Evolutionary conservation across 2,888 invertebrate genomes (phyloP).

Genomic region (Hartigia nigra): DNA sequence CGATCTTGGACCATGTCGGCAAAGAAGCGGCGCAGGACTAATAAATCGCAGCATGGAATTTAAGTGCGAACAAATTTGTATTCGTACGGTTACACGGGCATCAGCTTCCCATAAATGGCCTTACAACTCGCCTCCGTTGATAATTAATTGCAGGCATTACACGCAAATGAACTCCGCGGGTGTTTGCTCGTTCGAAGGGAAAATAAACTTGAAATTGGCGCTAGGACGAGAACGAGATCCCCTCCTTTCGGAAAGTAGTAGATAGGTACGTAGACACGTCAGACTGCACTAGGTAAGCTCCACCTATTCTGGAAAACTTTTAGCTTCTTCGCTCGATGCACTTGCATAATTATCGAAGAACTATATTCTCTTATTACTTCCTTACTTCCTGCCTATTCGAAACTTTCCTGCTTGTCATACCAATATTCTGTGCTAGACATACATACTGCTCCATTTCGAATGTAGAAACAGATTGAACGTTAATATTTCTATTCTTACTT

Average conservation of each 20-base stretch:
- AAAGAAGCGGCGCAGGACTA: slow-evolving; percentile 7
- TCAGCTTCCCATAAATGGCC: slow-evolving; percentile 60
- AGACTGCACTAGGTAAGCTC: background rate
- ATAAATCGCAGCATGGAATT: slow-evolving; percentile 57
- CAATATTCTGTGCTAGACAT: background rate
- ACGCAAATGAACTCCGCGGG: slow-evolving; percentile 49
- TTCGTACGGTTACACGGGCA: slow-evolving; percentile 59
- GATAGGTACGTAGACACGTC: background rate
- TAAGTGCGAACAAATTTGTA: slow-evolving; percentile 65
- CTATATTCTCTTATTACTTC: background rate
- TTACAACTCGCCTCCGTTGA: slow-evolving; percentile 49
- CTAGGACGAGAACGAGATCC: background rate
- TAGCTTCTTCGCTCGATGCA: background rate
- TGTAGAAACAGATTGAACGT: background rate
- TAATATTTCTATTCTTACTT: background rate
- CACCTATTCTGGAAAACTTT: background rate
- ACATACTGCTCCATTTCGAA: background rate
- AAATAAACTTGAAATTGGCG: slow-evolving; percentile 17
- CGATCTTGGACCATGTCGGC: background rate
- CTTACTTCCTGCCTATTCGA: background rate
- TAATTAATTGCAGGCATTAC: slow-evolving; percentile 59
- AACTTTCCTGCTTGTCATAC: background rate
- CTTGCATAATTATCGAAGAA: background rate
- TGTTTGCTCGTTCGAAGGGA: slow-evolving; percentile 21
- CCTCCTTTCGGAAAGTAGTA: background rate